A percentile compares a stretch with the other conserved stretches of the same genome.
Evolutionary conservation across 2,113 vertebrate genomes (phyloP).

Genomic region (Cyanistes caeruleus): DNA sequence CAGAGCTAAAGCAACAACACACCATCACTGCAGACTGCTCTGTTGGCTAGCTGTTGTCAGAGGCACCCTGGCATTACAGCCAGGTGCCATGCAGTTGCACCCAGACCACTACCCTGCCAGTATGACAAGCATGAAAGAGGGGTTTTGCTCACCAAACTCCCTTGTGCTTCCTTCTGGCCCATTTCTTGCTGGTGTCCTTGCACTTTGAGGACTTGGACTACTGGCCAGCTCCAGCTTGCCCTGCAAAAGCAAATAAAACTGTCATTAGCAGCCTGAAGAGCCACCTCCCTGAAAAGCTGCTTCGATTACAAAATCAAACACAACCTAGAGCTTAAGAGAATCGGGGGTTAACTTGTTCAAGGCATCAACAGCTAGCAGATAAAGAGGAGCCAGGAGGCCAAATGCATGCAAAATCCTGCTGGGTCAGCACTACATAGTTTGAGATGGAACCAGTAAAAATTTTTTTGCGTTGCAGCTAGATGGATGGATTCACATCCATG

Average conservation of each 20-base stretch:
- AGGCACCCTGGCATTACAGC: rapidly evolving
- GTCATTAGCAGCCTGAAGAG: neutral
- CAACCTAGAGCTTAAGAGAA: neutral
- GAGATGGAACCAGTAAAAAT: neutral
- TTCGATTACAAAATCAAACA: neutral
- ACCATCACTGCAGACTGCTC: neutral
- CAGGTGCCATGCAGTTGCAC: neutral
- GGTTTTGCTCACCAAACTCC: neutral
- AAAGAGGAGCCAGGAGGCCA: neutral
- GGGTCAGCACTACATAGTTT: neutral
- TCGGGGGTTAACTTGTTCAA: neutral
- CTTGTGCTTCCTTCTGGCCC: neutral
- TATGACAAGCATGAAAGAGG: neutral
- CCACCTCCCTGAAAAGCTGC: neutral
- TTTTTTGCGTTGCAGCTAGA: neutral
- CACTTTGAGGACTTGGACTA: neutral
- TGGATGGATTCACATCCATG: neutral
- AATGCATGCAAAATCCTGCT: neutral
- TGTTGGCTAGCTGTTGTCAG: no score
- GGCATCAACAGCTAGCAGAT: neutral
- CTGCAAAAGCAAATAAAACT: neutral
- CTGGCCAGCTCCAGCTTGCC: neutral
- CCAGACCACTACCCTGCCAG: neutral
- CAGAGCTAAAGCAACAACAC: neutral
- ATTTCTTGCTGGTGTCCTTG: neutral